phyloP scores from a whole-genome alignment of 2,888 invertebrate genomes.

The Ochlodes sylvanus region DNA sequence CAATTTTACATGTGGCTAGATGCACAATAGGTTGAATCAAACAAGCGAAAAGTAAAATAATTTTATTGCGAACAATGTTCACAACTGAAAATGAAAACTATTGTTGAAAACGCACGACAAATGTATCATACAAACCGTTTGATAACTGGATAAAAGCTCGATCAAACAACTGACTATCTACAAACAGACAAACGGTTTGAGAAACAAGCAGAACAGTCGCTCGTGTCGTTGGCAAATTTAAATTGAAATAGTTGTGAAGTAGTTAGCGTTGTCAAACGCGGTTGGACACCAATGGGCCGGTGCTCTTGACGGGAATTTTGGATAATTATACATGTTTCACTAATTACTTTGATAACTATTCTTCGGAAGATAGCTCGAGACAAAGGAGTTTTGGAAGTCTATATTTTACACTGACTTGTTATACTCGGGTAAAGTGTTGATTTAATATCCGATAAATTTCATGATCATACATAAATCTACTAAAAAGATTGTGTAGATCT shows the following conservation, averaged over 20 bases:
- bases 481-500: too few relatives aligned
- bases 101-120: background rate
- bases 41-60: background rate
- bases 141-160: conserved; percentile 18
- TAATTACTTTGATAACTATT: conserved; percentile 8
- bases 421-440: background rate
- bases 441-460: background rate
- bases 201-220: conserved; percentile 1
- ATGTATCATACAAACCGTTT: background rate
- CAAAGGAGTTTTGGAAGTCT: background rate
- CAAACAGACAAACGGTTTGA: conserved; percentile 9
- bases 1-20: background rate
- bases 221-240: conserved; percentile 35
- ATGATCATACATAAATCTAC: background rate
- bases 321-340: conserved; percentile 19
- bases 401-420: background rate
- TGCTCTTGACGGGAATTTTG: conserved; percentile 13
- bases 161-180: conserved; percentile 2
- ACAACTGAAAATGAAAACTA: background rate
- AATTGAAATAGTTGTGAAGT: conserved; percentile 48
- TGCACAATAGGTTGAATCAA: background rate
- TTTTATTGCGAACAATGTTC: background rate
- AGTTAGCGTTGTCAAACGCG: conserved; percentile 41
- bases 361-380: background rate
- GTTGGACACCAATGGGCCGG: conserved; percentile 36